These are phyloP conservation scores for Drosophila arizonae DNA, from an alignment of 1,140 invertebrate genomes.

Conservation along the genomic window DNA sequence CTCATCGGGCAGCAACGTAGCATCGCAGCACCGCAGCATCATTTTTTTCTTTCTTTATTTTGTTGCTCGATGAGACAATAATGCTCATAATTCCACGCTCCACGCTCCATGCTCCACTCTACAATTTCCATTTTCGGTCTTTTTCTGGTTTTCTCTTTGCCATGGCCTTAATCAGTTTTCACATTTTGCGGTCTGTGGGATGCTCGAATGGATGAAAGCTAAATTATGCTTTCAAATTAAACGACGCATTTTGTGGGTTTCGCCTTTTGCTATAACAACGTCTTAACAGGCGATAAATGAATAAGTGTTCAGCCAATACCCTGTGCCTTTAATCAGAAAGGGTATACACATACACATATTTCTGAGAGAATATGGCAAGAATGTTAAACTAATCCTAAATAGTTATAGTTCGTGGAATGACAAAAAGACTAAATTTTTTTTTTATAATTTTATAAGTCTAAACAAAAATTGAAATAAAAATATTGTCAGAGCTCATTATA, in stretches of 20 bases:
- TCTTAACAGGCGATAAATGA: conserved; percentile 28
- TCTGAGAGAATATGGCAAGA: background rate
- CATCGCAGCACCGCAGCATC: too few relatives aligned
- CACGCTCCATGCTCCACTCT: background rate
- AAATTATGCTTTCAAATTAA: conserved; percentile 24
- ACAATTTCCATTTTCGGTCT: background rate
- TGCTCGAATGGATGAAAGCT: conserved; percentile 16
- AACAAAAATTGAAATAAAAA: too few relatives aligned
- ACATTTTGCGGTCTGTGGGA: background rate
- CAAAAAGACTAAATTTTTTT: too few relatives aligned
- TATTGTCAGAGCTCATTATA: too few relatives aligned
- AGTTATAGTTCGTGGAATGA: too few relatives aligned
- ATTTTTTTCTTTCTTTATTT: background rate
- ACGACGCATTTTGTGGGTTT: conserved; percentile 4
- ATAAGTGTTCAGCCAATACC: background rate
- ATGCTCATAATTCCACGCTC: conserved; percentile 2
- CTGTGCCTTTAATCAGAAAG: background rate
- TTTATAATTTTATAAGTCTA: too few relatives aligned
- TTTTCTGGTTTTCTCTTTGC: background rate
- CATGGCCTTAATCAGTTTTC: conserved; percentile 2
- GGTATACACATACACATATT: too few relatives aligned
- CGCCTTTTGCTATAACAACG: conserved; percentile 4
- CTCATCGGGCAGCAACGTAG: background rate
- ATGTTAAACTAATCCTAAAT: too few relatives aligned
- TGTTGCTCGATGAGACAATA: conserved; percentile 3